Percentiles rank a stretch among this genome's conserved stretches.
Evolutionary conservation across 23 tunicate species (phyloP).

Genomic region (Styela clava): DNA sequence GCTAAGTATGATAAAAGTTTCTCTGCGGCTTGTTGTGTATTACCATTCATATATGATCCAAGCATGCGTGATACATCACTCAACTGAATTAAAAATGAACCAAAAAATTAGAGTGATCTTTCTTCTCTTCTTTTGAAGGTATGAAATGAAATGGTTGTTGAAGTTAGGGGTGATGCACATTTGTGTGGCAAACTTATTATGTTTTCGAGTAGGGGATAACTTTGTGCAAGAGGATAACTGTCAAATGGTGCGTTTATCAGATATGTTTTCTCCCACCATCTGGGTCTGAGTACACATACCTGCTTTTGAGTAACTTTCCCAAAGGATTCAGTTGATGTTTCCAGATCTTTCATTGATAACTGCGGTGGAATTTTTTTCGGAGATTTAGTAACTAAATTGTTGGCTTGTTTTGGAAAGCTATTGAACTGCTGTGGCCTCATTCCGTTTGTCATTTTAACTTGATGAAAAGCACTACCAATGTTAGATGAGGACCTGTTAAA

Average conservation of each 20-base stretch:
- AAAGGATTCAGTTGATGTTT: not conserved
- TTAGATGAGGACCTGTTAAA: too few species aligned
- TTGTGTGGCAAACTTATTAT: too few species aligned
- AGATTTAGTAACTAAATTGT: not conserved
- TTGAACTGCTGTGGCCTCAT: not conserved
- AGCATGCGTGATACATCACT: slow-evolving; percentile 77
- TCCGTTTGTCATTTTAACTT: not conserved
- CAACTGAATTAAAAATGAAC: slow-evolving; percentile 33
- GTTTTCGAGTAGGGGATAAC: too few species aligned
- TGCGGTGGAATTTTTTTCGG: not conserved
- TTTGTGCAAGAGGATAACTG: too few species aligned
- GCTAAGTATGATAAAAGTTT: slow-evolving; percentile 57
- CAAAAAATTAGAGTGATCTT: not conserved
- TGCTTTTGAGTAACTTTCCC: not conserved
- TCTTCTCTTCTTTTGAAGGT: too few species aligned
- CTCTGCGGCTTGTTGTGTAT: slow-evolving; percentile 80
- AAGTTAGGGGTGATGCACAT: too few species aligned
- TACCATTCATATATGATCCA: slow-evolving; percentile 65
- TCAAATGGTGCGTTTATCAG: too few species aligned
- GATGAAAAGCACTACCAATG: not conserved
- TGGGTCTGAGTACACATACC: not conserved
- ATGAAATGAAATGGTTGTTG: too few species aligned
- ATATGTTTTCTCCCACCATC: too few species aligned
- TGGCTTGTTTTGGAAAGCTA: not conserved
- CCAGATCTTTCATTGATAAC: not conserved